Evolutionary conservation across 1,140 invertebrate genomes (phyloP), one percentile per base, ranked within the genome.

Genomic region (Drosophila lacteicornis): DNA sequence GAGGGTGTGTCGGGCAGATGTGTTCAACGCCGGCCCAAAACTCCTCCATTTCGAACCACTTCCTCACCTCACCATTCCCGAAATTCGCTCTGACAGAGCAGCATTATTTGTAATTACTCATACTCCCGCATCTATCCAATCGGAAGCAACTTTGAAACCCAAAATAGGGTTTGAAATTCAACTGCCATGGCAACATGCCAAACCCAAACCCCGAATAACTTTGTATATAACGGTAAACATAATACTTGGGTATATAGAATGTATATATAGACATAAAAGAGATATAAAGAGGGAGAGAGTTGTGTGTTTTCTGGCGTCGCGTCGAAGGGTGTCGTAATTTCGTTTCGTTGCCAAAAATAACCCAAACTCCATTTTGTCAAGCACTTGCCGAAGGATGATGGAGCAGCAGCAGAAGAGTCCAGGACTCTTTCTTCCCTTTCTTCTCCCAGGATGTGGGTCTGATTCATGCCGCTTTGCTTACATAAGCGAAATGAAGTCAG

Each of bases 91-190:
- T 40, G 30, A 25, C 55, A 50, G 58, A 57, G 40, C 62, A 63
- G 76, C 61, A 84, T 91, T 91, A 87, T 91, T 91, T 90, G 86
- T 91, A 92, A 92, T 92, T 92, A 80, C 91, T 69, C 91, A 92
- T 85, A 91, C 91, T 82, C 78, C 83, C 75, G 69, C 68, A 79
- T 85, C 77, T 76, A 91, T 82, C 91, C 91, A 92, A 92, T 92
- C 91, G 85, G 85, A 90, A 90, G 86, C 83, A 78, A 83, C 91
- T 92, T 92, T 92, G 71, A 88, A 92, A 91, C 91, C 91, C 79
- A 84, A 91, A 88, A 90, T 90, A 90, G 85, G 85, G 85, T 90
- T 90, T 90, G 82, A 85, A 90, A 91, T 90, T 91, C 70, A 59
- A 73, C 86, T 79, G 85, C 45, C 81, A 79, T 88, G 81, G 76